phyloP scores from a whole-genome alignment of 2,888 invertebrate genomes.

The Scotopteryx bipunctaria region DNA sequence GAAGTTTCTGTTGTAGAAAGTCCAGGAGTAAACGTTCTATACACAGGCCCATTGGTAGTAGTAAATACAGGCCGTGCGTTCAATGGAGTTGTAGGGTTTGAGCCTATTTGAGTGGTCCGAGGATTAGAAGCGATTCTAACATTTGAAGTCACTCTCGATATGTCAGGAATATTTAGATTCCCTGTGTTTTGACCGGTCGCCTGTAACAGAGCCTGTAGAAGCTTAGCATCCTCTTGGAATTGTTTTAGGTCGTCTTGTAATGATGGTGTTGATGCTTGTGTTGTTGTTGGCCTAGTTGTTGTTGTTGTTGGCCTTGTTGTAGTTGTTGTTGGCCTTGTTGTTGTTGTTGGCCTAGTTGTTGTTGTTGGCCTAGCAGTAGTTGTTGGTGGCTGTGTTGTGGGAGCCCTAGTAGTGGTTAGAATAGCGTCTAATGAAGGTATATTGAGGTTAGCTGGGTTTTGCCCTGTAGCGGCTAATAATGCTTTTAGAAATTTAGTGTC shows the following conservation, averaged over 20 bases:
- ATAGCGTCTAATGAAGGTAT: conserved; percentile 62
- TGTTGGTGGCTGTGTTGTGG: conserved; percentile 39
- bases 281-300: conserved; percentile 41
- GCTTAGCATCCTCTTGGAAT: conserved; percentile 69
- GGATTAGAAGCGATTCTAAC: conserved; percentile 72
- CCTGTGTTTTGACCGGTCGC: conserved; percentile 62
- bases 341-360: conserved; percentile 41
- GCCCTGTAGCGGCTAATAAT: conserved; percentile 70
- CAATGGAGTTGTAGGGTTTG: conserved; percentile 67
- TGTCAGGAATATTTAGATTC: conserved; percentile 57
- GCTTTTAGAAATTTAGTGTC: conserved; percentile 75
- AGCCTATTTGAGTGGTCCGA: conserved; percentile 62
- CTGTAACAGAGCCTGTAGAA: conserved; percentile 74
- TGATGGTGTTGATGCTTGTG: conserved; percentile 54
- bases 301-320: conserved; percentile 39
- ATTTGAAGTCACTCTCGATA: conserved; percentile 72
- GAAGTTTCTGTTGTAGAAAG: conserved; percentile 54
- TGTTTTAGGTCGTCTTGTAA: conserved; percentile 65
- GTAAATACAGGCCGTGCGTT: conserved; percentile 66
- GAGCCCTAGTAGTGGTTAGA: conserved; percentile 46
- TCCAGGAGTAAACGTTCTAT: conserved; percentile 57
- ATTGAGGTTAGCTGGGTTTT: conserved; percentile 67
- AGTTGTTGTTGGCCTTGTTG: conserved; percentile 41
- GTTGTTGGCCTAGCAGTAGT: conserved; percentile 39
- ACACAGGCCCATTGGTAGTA: conserved; percentile 53